phyloP scores from a whole-genome alignment of 2,113 vertebrate genomes.

The Bubo bubo region DNA sequence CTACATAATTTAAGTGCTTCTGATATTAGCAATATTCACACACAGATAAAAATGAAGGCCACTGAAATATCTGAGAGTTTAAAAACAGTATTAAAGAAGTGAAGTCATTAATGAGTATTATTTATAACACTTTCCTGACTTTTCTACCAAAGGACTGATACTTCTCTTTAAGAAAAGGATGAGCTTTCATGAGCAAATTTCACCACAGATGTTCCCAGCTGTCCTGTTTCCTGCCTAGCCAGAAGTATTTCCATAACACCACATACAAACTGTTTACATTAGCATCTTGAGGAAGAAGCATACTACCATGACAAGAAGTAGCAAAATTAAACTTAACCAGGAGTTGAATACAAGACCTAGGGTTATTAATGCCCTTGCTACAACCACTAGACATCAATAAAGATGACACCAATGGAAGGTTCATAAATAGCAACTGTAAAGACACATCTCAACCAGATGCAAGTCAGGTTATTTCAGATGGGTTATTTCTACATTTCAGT shows the following conservation, averaged over 20 bases:
- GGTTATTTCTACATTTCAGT: neutral
- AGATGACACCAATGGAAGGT: neutral
- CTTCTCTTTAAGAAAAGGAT: neutral
- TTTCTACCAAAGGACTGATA: neutral
- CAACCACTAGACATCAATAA: neutral
- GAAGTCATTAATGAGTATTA: neutral
- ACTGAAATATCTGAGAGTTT: neutral
- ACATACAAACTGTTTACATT: neutral
- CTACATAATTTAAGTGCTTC: neutral
- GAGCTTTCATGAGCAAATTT: neutral
- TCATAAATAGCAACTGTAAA: constrained; percentile 1
- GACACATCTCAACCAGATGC: neutral
- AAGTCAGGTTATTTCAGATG: constrained; percentile 13
- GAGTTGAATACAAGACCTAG: neutral
- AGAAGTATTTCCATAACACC: neutral
- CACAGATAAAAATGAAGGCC: neutral
- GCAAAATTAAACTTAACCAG: neutral
- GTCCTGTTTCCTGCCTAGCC: neutral
- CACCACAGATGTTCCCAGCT: neutral
- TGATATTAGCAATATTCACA: neutral
- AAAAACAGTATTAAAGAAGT: neutral
- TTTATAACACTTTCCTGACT: neutral
- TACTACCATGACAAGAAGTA: neutral
- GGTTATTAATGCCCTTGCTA: neutral
- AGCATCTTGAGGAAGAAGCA: neutral